Base-by-base conservation (phyloP, 2,113 vertebrate species). In the Centrocercus urophasianus region DNA sequence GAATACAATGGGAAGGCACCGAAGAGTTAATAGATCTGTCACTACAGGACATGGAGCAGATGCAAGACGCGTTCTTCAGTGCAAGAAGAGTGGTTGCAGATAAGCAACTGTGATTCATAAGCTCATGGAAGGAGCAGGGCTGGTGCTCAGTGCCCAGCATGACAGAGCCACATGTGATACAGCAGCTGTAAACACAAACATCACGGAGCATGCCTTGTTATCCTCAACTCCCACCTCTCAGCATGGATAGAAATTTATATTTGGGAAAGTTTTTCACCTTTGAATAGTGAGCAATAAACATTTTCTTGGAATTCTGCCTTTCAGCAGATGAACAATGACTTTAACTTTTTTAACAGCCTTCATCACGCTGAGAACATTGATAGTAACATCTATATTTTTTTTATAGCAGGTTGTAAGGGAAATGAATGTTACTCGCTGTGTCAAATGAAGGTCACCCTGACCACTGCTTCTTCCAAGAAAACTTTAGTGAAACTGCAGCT, bases 381-480 rank as follows among this genome's bases (percentile, higher is more conserved):
- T 72, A 90, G 27, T 57, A 80, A 92, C 42, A 65, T 32, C 32
- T 27, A 10, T 86, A 83, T 89, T 90, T 96, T 88, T 96, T 95
- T 97, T 95, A 95, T 70, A 78, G 67, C 50, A 72, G 79, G 34
- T 91, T 72, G 81, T 81, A 96, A 89, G 79, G 71, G 91, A 97
- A 96, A 95, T 80, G 30, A 75, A 76, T 63, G 43, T 86, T 85
- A 42, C 74, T 88, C 96, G 95, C 82, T 85, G 18, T 83, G 83
- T 97, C 81, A 94, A 74, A 90, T 59, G 70, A 93, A 97, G 89
- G 95, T 93, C 69, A 87, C 75, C 78, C 60, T 76, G 90, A 93
- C 57, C 81, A 82, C 36, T 32, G 52, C 75, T 79, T 61, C 11
- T 74, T 89, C 84, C 66, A 47, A 48, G 20, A 71, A 79, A 96